These are phyloP conservation scores for Empis livida DNA, from an alignment of 2,888 invertebrate species.

Conservation along the genomic window DNA sequence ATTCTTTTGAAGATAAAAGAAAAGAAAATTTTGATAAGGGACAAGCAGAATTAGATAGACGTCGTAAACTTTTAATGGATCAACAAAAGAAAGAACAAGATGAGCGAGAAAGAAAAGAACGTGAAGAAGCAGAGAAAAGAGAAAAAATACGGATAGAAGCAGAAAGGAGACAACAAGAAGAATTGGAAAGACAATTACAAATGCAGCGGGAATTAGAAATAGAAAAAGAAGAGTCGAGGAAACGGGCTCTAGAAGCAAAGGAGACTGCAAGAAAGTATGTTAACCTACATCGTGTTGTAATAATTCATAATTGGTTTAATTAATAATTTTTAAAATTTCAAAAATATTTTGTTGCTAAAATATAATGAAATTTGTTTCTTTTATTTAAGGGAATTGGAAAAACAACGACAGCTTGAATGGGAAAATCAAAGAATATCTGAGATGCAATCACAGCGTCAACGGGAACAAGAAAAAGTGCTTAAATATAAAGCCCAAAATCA, in stretches of 20 bases:
- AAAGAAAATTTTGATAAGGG: conserved; percentile 97
- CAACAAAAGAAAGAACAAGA: conserved; percentile 83
- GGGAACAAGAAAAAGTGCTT: conserved; percentile 72
- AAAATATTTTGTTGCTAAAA: too few species aligned
- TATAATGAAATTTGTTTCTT: background rate
- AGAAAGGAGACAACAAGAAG: conserved; percentile 72
- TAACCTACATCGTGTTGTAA: too few species aligned
- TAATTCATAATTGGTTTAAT: too few species aligned
- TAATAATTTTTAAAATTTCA: too few species aligned
- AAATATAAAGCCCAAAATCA: conserved; percentile 80
- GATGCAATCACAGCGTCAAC: conserved; percentile 70
- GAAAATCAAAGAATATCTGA: conserved; percentile 82
- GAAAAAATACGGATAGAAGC: conserved; percentile 65
- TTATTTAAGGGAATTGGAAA: conserved; percentile 66
- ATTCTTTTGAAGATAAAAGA: conserved; percentile 89
- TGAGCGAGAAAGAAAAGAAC: conserved; percentile 83
- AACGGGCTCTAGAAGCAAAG: conserved; percentile 64
- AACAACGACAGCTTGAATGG: conserved; percentile 91
- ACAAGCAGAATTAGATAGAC: conserved; percentile 87
- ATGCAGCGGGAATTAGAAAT: conserved; percentile 65
- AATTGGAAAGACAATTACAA: conserved; percentile 68
- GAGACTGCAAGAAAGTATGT: conserved; percentile 54
- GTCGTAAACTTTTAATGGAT: conserved; percentile 79
- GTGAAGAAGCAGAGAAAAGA: conserved; percentile 77
- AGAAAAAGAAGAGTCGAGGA: conserved; percentile 63